Percentiles rank a stretch among this genome's conserved stretches.
These are phyloP conservation scores for Pseudopipra pipra DNA, from an alignment of 2,113 vertebrate species.

Conservation along the genomic window DNA sequence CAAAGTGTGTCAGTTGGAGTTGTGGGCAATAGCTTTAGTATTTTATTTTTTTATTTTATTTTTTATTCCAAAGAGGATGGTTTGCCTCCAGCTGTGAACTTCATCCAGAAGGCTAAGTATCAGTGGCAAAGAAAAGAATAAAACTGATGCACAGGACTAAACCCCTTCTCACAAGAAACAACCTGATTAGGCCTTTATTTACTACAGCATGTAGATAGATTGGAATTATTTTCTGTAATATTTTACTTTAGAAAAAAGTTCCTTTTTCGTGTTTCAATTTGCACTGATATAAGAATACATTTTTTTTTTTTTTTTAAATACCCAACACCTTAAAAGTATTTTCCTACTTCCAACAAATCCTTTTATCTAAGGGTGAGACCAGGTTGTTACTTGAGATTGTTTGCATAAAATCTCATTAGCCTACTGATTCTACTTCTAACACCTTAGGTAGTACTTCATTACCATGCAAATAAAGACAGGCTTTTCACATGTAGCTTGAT, in stretches of 20 bases:
- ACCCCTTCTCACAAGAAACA: neutral
- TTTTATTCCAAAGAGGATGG: neutral
- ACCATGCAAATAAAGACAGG: slow-evolving; percentile 53
- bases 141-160: neutral
- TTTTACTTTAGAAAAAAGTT: neutral
- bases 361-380: slow-evolving; percentile 40
- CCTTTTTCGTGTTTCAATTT: slow-evolving; percentile 5
- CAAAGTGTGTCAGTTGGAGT: neutral
- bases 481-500: slow-evolving; percentile 28
- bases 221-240: neutral
- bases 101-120: neutral
- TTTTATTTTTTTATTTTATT: neutral
- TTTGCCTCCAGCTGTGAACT: neutral
- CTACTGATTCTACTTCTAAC: slow-evolving; percentile 58
- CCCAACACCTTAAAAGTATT: neutral
- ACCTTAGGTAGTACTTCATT: slow-evolving; percentile 55
- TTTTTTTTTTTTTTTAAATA: no score
- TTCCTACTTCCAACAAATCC: slow-evolving; percentile 43
- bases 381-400: slow-evolving; percentile 33
- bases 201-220: neutral
- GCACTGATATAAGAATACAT: neutral
- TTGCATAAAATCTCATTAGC: slow-evolving; percentile 71
- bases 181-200: neutral
- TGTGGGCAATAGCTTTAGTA: neutral
- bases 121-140: neutral